These are phyloP conservation scores for Himalopsyche japonica DNA, from an alignment of 2,888 invertebrate genomes.

Conservation along the genomic window DNA sequence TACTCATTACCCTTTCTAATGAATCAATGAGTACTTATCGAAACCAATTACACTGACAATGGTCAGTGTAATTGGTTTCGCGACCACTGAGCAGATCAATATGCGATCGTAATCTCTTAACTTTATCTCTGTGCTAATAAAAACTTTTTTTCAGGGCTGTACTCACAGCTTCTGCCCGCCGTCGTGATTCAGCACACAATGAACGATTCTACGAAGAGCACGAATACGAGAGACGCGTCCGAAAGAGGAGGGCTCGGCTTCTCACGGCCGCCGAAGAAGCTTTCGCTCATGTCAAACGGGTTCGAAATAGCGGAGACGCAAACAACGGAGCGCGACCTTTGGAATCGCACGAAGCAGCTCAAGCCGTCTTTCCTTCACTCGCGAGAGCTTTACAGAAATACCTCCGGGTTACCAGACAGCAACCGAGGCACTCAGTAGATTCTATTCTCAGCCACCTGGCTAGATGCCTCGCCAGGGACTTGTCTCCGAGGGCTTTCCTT, in stretches of 20 bases:
- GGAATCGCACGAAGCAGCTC: constrained; percentile 95
- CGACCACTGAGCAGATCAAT: too few species aligned
- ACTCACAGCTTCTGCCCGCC: constrained; percentile 64
- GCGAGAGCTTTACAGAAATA: constrained; percentile 96
- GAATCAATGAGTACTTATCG: too few species aligned
- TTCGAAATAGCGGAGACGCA: constrained; percentile 56
- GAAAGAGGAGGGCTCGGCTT: constrained; percentile 86
- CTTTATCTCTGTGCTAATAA: neutral
- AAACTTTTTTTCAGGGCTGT: constrained; percentile 24
- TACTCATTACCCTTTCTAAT: too few species aligned
- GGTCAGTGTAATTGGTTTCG: too few species aligned
- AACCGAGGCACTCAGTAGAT: constrained; percentile 94
- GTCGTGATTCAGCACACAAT: constrained; percentile 91
- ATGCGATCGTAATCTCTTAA: too few species aligned
- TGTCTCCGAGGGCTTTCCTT: constrained; percentile 92
- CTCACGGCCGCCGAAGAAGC: constrained; percentile 96
- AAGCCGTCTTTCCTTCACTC: constrained; percentile 96
- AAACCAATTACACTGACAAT: too few species aligned
- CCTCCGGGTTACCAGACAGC: constrained; percentile 91
- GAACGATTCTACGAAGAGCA: constrained; percentile 98
- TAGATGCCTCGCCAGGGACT: constrained; percentile 88
- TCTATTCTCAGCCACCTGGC: constrained; percentile 89
- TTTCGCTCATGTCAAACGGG: constrained; percentile 92
- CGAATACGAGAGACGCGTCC: constrained; percentile 90
- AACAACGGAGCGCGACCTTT: constrained; percentile 81